Base-by-base conservation (phyloP, 2,888 invertebrate genomes). In the Agrilus cyanescens region DNA sequence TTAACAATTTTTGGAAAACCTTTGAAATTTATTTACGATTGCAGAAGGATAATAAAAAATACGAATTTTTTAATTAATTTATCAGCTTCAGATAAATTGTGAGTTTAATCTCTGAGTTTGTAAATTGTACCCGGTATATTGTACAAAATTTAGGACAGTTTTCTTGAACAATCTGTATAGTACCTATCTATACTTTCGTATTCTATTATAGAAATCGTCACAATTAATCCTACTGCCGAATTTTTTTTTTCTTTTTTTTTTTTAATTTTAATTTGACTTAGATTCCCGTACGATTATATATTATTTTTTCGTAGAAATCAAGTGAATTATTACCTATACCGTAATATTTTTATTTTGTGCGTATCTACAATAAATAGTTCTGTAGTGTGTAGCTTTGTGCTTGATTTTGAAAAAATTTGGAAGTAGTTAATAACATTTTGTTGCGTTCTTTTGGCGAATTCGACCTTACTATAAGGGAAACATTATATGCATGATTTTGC, bases 381-480 rank as follows among this genome's bases (percentile, higher is more conserved):
- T 58, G 56, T 47, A 47, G 47, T 47, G 37, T 45, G 56, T 61
- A 59, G 60, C 59, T 59, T 60, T 57, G 53, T 53, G 58, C 59
- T 60, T 61, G 55, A 57, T 56, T 53, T 57, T 55, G 55, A 57
- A 50, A 53, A 52, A 50, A 56, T 57, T 54, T 51, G 48, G 49
- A 49, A 57, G 57, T 60, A 60, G 58, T 58, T 57, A 53, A 52
- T 47, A 53, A 56, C 49, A 43, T 44, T 60, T 58, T 25, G 25
- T 25, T 25, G 25, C 25, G 25, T 61, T 59, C 62, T 58, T 58
- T 58, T 61, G 59, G 58, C 59, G 55, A 56, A 61, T 57, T 61
- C 56, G 55, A 66, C 68, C 68, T 68, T 68, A 68, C 68, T 68
- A 68, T 68, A 66, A 67, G 67, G 67, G 66, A 66, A 66, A 62